phyloP scores from a whole-genome alignment of 2,888 invertebrate species.

The Amaurobius ferox region DNA sequence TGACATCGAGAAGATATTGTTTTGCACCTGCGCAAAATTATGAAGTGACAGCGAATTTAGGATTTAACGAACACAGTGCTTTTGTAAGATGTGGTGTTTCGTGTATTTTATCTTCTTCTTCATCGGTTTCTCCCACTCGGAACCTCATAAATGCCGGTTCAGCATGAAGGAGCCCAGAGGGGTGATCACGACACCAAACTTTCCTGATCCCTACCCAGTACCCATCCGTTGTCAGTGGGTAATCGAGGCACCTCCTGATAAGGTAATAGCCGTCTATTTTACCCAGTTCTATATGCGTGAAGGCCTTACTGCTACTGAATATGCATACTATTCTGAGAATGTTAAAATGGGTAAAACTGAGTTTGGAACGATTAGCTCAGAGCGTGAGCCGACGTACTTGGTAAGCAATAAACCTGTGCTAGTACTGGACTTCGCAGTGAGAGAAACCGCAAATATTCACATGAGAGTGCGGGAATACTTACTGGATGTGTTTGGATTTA shows the following conservation, averaged over 20 bases:
- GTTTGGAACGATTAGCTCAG: slow-evolving; percentile 66
- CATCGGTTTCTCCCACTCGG: neutral
- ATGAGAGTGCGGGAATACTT: slow-evolving; percentile 88
- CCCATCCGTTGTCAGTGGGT: slow-evolving; percentile 94
- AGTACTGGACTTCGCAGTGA: slow-evolving; percentile 86
- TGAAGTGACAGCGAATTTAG: neutral
- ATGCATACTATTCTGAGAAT: slow-evolving; percentile 75
- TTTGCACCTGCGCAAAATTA: too few species aligned
- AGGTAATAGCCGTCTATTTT: slow-evolving; percentile 88
- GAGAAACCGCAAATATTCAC: slow-evolving; percentile 82
- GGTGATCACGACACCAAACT: slow-evolving; percentile 88
- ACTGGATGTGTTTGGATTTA: slow-evolving; percentile 92
- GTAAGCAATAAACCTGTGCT: slow-evolving; percentile 83
- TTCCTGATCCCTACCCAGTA: slow-evolving; percentile 87
- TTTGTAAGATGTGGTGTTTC: neutral
- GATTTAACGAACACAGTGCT: neutral
- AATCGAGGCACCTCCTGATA: slow-evolving; percentile 82
- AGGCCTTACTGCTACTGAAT: slow-evolving; percentile 75
- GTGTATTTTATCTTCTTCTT: neutral
- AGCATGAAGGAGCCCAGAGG: slow-evolving; percentile 78
- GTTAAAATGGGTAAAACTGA: slow-evolving; percentile 66
- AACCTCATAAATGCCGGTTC: slow-evolving; percentile 33
- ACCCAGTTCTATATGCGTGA: slow-evolving; percentile 87
- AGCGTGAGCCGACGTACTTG: slow-evolving; percentile 75
- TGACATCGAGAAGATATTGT: too few species aligned